Base-by-base conservation (phyloP, 1,140 invertebrate genomes). In the Philopotamus ludificatus region DNA sequence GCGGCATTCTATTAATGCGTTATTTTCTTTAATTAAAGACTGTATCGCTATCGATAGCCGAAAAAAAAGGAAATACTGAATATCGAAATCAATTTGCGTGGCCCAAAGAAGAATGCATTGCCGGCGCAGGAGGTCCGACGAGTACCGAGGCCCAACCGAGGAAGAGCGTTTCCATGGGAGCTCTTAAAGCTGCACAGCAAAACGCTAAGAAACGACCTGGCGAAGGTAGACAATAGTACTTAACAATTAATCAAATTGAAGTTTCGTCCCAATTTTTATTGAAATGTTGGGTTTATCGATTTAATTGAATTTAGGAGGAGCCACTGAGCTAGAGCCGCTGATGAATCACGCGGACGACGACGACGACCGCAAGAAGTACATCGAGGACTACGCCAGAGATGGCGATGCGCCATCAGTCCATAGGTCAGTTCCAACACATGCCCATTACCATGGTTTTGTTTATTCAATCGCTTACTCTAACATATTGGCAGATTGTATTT, bases 41-140 rank as follows among this genome's bases (percentile, higher is more conserved):
- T 10, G 66, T 55, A 0, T 70, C 67, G 22, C 60, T 54, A 9
- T 66, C 67, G 9, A 70, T 70, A 63, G 65, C 60, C 34, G 67
- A 66, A 34, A 64, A 62, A 20, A 63, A 25, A 21, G 12, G 28
- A 3, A 90, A 89, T 80, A 92, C 91, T 68, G 91, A 93, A 82
- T 93, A 94, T 81, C 84, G 90, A 69, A 84, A 92, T 72, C 91
- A 94, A 82, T 94, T 92, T 78, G 90, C 91, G 64, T 93, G 90
- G 90, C 90, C 90, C 70, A 87, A 88, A 73, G 88, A 87, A 61
- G 85, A 80, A 34, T 79, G 79, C 68, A 73, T 76, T 71, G 74
- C 76, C 59, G 73, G 76, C 67, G 74, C 78, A 55, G 78, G 76
- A 28, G 73, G 74, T 65, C 79, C 77, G 65, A 80, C 75, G 2